Evolutionary conservation across 2,113 vertebrate genomes (phyloP), one percentile per base, ranked within the genome.

Genomic region (Colossoma macropomum): DNA sequence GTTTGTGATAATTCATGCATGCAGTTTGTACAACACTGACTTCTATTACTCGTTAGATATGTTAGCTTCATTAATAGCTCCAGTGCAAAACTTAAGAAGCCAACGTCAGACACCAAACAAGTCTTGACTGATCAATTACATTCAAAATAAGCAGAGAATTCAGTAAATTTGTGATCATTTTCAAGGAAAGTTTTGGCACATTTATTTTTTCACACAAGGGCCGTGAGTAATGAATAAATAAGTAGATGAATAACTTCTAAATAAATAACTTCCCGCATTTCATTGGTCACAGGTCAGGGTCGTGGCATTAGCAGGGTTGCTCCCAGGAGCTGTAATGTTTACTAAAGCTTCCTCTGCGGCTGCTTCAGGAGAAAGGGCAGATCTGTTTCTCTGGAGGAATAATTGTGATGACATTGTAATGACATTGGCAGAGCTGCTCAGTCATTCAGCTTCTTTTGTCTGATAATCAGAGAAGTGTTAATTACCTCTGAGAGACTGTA

Each of bases 401-500:
- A 52, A 28, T 27, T 50, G 71, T 73, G 25, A 73, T 52, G 71
- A 73, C 71, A 73, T 73, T 73, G 71, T 28, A 73, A 52, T 73
- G 71, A 28, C 41, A 73, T 52, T 73, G 71, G 23, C 71, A 52
- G 25, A 52, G 45, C 71, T 30, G 30, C n/a, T 73, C 45, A 73
- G 71, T 73, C 71, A 73, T 50, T 73, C 45, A 30, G 45, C 25
- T 17, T 52, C 71, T 73, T 72, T 73, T 73, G 71, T 27, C 71
- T 52, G 71, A 73, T 73, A 48, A 73, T 73, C 71, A 73, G 48
- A 30, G 45, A 73, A 52, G 45, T 73, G 45, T 73, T 73, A 73
- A 73, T 73, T 73, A 73, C 71, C 45, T 50, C 25, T 28, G 71
- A 73, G 71, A 52, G 71, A 52, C 41, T 16, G 68, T 45, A 71